Conservation (phyloP, 2,113 vertebrate genomes). For the Charadrius vociferus region DNA sequence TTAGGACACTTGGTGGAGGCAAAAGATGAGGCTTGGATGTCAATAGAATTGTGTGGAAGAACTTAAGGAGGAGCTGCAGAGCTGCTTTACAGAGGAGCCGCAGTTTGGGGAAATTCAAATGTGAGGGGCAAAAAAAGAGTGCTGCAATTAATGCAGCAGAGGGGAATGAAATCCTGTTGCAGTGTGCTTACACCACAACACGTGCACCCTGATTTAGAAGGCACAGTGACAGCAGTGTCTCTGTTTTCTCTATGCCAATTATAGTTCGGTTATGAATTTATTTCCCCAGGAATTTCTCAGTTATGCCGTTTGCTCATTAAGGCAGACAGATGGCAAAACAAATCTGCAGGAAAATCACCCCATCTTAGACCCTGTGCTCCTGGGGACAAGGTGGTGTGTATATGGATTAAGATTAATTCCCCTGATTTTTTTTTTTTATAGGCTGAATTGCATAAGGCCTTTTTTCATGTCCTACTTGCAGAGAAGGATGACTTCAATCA, state of each 20-base stretch:
- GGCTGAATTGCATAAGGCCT: background rate
- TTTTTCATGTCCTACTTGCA: background rate
- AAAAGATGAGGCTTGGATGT: background rate
- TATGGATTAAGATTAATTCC: background rate
- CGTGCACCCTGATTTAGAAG: background rate
- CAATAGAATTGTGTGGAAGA: background rate
- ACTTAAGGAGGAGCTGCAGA: background rate
- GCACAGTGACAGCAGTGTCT: background rate
- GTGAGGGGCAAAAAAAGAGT: background rate
- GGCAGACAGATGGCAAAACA: constrained; percentile 49
- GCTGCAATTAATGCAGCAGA: background rate
- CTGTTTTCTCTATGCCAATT: background rate
- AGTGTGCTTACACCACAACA: background rate
- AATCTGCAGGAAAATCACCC: constrained; percentile 18
- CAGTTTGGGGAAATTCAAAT: background rate
- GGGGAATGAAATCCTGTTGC: background rate
- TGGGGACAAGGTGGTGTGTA: constrained; percentile 15
- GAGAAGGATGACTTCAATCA: background rate
- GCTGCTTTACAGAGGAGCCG: background rate
- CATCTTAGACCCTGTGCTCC: background rate
- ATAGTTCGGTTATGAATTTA: background rate
- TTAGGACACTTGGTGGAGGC: background rate
- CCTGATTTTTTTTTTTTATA: background rate
- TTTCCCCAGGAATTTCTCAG: background rate
- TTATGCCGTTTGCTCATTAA: constrained; percentile 21